Conservation (phyloP, 2,797 vertebrate genomes). For the Bradypus variegatus region DNA sequence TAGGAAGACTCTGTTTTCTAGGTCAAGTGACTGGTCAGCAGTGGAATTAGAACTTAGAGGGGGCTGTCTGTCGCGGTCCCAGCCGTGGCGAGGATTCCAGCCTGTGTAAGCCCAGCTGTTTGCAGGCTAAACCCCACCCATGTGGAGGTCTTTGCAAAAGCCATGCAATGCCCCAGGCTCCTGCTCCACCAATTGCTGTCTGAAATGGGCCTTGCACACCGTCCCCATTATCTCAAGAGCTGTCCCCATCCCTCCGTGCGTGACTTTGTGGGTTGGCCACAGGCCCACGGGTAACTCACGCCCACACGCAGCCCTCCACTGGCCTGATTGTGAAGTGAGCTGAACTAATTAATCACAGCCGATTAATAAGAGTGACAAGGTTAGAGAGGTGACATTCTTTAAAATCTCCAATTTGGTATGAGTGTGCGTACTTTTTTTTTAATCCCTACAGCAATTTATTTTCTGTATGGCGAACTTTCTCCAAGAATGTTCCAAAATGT, state of each 20-base stretch:
- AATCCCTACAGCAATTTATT: conserved; percentile 78
- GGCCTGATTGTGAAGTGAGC: conserved; percentile 85
- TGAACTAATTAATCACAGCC: conserved; percentile 90
- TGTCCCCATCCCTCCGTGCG: not conserved
- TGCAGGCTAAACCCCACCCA: not conserved
- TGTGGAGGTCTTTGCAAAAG: not conserved
- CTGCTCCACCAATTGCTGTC: conserved; percentile 43
- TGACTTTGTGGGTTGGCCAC: not conserved
- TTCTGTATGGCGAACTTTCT: conserved; percentile 74
- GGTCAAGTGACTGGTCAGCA: not conserved
- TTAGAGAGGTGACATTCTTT: conserved; percentile 86
- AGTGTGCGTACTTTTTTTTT: conserved; percentile 44
- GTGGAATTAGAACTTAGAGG: not conserved
- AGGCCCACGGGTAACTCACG: conserved; percentile 34
- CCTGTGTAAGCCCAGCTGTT: accelerated
- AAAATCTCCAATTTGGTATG: conserved; percentile 75
- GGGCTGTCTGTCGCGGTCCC: accelerated
- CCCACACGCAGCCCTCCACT: conserved; percentile 58
- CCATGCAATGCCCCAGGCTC: not conserved
- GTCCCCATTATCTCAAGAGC: conserved; percentile 12
- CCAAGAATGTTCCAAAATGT: conserved; percentile 74
- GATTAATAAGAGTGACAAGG: conserved; percentile 88
- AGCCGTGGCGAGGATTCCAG: accelerated
- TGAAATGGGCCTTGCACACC: conserved; percentile 13
- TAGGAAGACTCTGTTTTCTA: not conserved